Percentiles rank a stretch among this genome's conserved stretches.
These are phyloP conservation scores for Lanius ludovicianus DNA, from an alignment of 2,113 vertebrate genomes.

Conservation along the genomic window DNA sequence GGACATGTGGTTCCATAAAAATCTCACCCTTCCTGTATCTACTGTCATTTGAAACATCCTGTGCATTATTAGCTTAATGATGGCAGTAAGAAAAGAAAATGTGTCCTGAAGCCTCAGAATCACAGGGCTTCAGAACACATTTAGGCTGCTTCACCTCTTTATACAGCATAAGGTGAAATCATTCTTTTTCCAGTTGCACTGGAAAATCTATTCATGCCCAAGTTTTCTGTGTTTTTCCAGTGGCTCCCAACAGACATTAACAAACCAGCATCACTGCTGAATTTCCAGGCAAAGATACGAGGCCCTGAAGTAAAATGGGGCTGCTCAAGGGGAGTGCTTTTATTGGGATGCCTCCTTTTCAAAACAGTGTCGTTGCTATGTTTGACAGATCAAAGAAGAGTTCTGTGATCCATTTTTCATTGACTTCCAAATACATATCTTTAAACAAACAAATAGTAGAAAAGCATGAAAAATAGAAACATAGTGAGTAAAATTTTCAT, in stretches of 20 bases:
- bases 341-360: not conserved
- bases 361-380: not conserved
- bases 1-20: not conserved
- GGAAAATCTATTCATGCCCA: constrained; percentile 33
- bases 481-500: not conserved
- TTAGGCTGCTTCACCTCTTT: not conserved
- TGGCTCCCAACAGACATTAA: constrained; percentile 5
- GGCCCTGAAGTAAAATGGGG: not conserved
- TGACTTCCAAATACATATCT: not conserved
- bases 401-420: not conserved
- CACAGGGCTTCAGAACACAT: not conserved
- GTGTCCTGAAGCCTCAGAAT: not conserved
- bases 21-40: not conserved
- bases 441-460: not conserved
- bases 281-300: constrained; percentile 23
- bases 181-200: constrained; percentile 43
- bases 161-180: not conserved
- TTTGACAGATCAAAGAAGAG: not conserved
- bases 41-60: not conserved
- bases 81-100: not conserved
- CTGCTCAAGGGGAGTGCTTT: not conserved
- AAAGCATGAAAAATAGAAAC: not conserved
- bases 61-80: not conserved
- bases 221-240: constrained; percentile 44
- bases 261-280: not conserved